Base-by-base conservation (phyloP, 2,888 invertebrate genomes). In the Synanthedon myopaeformis region DNA sequence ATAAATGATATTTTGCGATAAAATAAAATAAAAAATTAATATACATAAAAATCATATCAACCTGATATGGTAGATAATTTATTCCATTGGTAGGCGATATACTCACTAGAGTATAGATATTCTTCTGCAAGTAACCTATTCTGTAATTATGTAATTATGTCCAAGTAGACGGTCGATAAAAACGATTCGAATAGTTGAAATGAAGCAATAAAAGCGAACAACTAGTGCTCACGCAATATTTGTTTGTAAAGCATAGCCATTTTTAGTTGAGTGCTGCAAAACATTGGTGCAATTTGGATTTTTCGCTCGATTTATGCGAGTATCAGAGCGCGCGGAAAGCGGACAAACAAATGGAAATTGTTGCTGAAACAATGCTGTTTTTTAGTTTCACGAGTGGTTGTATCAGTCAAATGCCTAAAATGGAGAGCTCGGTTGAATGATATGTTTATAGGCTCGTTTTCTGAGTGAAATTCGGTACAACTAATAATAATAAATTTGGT, bases 261-360 rank as follows among this genome's bases (percentile, higher is more conserved):
- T 83, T 84, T 81, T 78, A 76, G 79, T 80, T 70, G 78, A 79
- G 78, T 74, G 77, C 69, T 65, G 74, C 75, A 78, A 77, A 76
- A 74, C 79, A 80, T 78, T 67, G 74, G 73, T 70, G 83, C 82
- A 85, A 85, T 87, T 86, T 81, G 78, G 79, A 75, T 74, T 78
- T 82, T 82, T 73, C 76, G 72, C 76, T 72, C 74, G 76, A 85
- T 87, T 87, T 86, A 86, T 83, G 81, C 65, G 81, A 75, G 79
- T 77, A 79, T 79, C 81, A 77, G 70, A 70, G 73, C 60, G 68
- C 71, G 77, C 72, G 78, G 81, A 82, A 76, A 81, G 79, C 78
- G 80, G 69, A 74, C 79, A 82, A 84, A 86, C 85, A 82, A 79
- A 77, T 69, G 70, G 67, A 77, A 80, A 82, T 80, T 79, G 79